These are phyloP conservation scores for Bostrychus sinensis DNA, from an alignment of 2,113 vertebrate species.

Conservation along the genomic window DNA sequence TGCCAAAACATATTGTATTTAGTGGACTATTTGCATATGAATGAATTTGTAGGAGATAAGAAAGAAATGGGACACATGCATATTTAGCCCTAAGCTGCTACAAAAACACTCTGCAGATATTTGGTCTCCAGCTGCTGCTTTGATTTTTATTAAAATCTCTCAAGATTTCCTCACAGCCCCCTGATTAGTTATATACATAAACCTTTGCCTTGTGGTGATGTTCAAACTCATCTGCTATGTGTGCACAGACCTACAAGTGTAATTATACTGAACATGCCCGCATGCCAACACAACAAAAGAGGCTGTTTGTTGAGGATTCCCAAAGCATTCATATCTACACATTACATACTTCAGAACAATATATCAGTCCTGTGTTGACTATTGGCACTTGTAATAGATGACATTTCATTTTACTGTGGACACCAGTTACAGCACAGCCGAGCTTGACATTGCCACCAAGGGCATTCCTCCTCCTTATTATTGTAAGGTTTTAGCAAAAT, in stretches of 20 bases:
- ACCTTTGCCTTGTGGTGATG: background rate
- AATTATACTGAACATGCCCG: background rate
- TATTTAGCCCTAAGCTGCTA: slow-evolving; percentile 3
- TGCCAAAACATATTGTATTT: slow-evolving; percentile 18
- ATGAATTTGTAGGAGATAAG: slow-evolving; percentile 12
- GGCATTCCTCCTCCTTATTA: background rate
- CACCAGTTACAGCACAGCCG: background rate
- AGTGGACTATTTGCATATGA: slow-evolving; percentile 7
- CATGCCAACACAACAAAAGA: background rate
- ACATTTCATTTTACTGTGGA: background rate
- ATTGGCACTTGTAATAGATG: background rate
- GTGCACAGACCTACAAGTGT: background rate
- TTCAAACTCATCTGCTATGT: background rate
- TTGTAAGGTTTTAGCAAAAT: slow-evolving; percentile 1
- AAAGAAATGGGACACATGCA: slow-evolving; percentile 17
- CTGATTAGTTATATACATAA: slow-evolving; percentile 3
- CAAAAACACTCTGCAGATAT: slow-evolving; percentile 2
- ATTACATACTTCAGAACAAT: background rate
- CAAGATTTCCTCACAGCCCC: slow-evolving; percentile 1
- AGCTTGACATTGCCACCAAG: slow-evolving; percentile 6
- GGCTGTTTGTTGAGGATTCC: background rate
- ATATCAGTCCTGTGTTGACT: background rate
- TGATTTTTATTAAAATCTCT: slow-evolving; percentile 15
- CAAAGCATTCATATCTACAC: background rate
- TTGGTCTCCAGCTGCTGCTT: slow-evolving; percentile 14